Base-by-base conservation (phyloP, 64 coral and sea anemone species). In the Stichodactyla mertensii region DNA sequence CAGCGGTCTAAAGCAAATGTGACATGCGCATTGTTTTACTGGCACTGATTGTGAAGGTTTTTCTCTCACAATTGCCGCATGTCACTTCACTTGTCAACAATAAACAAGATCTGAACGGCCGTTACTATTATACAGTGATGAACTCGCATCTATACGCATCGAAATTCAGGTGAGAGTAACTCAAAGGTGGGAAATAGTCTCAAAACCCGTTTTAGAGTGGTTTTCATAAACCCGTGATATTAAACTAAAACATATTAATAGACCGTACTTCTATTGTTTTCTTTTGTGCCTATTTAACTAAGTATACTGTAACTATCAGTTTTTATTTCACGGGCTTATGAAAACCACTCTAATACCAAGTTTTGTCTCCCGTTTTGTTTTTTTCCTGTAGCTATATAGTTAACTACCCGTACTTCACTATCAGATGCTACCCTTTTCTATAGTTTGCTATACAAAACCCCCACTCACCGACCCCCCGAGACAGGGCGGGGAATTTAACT, bases 11-110 rank as follows among this genome's bases (percentile, higher is more conserved):
- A 53, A 81, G 78, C 53, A 52, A 81, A 53, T 81, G 78, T 81
- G 78, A 54, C 78, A 81, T 81, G 78, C 78, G 78, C 78, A 81
- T 52, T 81, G 78, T 81, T 52, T 52, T 81, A 81, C 78, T 53
- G 4, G 78, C 52, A 81, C 78, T 81, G 78, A 53, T 81, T 15
- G 51, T 81, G 51, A 81, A 81, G 53, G 36, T 52, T 52, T 55
- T 81, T 81, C 78, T 81, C 52, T 81, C 19, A 16, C 78, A 53
- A 55, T 5, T 81, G 4, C 55, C 53, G 16, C 15, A 81, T 55
- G 78, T 54, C 52, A 20, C 16, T 20, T 81, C 53, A 52, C 16
- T 19, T 13, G 26, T 52, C 78, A 4, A 4, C 36, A 28, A 81
- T 31, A 20, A 14, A 81, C 10, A 13, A 18, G 0, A 81, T 81